Conservation (phyloP, 2,888 invertebrate species). For the Dione juno region DNA sequence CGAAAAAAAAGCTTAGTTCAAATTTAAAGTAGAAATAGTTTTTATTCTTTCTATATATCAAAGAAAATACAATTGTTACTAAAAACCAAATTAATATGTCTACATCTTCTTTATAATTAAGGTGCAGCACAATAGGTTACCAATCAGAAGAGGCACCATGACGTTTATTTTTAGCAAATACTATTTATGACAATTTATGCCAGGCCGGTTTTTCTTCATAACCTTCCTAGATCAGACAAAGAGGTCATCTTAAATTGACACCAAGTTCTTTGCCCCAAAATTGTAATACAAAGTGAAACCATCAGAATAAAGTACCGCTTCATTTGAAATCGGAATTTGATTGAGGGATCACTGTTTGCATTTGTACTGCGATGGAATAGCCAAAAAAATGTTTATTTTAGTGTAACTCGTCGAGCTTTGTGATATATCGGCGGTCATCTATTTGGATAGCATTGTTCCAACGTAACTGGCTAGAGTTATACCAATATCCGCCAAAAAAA, state of each 20-base stretch:
- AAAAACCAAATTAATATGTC: background rate
- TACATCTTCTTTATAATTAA: background rate
- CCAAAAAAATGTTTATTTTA: conserved; percentile 46
- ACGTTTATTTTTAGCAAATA: conserved; percentile 5
- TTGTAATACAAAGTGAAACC: conserved; percentile 13
- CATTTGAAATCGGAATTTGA: conserved; percentile 45
- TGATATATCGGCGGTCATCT: conserved; percentile 40
- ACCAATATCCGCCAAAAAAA: conserved; percentile 27
- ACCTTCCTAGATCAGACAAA: conserved; percentile 11
- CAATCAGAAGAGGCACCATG: background rate
- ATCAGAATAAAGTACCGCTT: conserved; percentile 39
- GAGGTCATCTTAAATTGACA: conserved; percentile 32
- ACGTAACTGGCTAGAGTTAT: conserved; percentile 23
- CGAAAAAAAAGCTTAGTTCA: too few species aligned
- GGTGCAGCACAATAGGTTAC: background rate
- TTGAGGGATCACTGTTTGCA: conserved; percentile 45
- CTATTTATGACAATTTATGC: conserved; percentile 18
- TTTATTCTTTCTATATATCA: too few species aligned
- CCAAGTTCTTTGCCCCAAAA: conserved; percentile 34
- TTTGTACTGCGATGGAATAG: conserved; percentile 42
- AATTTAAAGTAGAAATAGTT: too few species aligned
- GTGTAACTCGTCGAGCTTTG: conserved; percentile 39
- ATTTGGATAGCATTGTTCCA: conserved; percentile 38
- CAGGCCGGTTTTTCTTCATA: conserved; percentile 13
- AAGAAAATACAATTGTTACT: background rate